Percentiles rank a stretch among this genome's conserved stretches.
Conservation (phyloP, 2,113 vertebrate species). For the Trichechus manatus region DNA sequence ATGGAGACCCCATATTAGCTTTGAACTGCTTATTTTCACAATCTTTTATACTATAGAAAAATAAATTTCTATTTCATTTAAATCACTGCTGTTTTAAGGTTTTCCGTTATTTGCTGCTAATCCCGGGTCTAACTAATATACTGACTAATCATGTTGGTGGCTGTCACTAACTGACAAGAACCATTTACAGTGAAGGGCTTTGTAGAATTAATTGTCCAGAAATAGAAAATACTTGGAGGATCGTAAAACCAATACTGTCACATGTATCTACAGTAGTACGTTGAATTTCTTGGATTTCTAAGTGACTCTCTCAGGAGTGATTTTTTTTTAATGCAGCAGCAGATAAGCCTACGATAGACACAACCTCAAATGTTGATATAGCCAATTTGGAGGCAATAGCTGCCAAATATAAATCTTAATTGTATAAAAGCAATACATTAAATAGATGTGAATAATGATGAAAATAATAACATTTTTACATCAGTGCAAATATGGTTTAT, state of each 20-base stretch:
- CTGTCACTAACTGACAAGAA: constrained; percentile 42
- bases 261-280: neutral
- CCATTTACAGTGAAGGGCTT: neutral
- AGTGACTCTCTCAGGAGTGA: neutral
- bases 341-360: neutral
- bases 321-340: neutral
- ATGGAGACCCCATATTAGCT: neutral
- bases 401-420: constrained; percentile 32
- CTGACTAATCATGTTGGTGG: neutral
- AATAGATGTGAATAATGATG: constrained; percentile 37
- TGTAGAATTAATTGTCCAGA: constrained; percentile 9
- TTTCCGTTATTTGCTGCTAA: neutral
- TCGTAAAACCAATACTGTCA: neutral
- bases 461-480: constrained; percentile 56
- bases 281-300: constrained; percentile 37
- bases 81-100: neutral
- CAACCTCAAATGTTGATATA: neutral
- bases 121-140: neutral
- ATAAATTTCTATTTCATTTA: neutral
- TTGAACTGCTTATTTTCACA: neutral
- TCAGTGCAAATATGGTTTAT: constrained; percentile 24
- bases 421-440: constrained; percentile 26
- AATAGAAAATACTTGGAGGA: constrained; percentile 21
- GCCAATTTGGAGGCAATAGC: neutral
- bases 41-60: neutral